phyloP scores from a whole-genome alignment of 2,888 invertebrate genomes.

The Habrosyne pyritoides region DNA sequence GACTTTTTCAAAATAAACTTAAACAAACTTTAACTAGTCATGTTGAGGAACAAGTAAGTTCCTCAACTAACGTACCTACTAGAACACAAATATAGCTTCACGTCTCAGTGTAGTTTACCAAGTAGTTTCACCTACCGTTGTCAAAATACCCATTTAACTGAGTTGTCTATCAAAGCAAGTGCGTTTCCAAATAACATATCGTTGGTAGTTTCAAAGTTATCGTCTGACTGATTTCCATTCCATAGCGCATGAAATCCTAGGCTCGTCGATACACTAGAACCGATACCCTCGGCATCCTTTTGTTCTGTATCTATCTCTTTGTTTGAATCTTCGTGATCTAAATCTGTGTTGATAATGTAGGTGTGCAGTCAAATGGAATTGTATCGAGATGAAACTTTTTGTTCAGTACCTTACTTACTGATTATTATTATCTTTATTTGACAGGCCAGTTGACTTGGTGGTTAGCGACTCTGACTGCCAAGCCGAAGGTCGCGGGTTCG shows the following conservation, averaged over 20 bases:
- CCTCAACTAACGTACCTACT: too few relatives aligned
- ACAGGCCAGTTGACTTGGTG: too few relatives aligned
- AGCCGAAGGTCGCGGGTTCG: too few relatives aligned
- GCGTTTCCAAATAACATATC: too few relatives aligned
- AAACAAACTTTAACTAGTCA: too few relatives aligned
- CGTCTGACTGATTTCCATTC: slow-evolving; percentile 10
- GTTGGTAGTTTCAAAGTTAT: not conserved
- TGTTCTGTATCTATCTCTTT: not conserved
- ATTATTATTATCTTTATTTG: too few relatives aligned
- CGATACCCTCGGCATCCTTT: not conserved
- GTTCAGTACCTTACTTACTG: too few relatives aligned
- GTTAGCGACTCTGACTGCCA: too few relatives aligned
- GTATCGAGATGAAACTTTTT: not conserved
- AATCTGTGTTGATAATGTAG: not conserved
- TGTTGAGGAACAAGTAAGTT: too few relatives aligned
- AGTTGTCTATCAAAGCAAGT: not conserved
- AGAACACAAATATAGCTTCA: not conserved
- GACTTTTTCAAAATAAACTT: too few relatives aligned
- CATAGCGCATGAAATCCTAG: slow-evolving; percentile 9
- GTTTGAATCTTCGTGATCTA: not conserved
- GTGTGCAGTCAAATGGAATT: not conserved
- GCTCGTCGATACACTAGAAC: not conserved
- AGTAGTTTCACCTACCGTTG: not conserved
- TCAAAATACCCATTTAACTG: not conserved
- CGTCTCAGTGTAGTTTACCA: not conserved